Conservation (phyloP, 2,113 vertebrate species). For the zebrafish (Danio rerio) region DNA sequence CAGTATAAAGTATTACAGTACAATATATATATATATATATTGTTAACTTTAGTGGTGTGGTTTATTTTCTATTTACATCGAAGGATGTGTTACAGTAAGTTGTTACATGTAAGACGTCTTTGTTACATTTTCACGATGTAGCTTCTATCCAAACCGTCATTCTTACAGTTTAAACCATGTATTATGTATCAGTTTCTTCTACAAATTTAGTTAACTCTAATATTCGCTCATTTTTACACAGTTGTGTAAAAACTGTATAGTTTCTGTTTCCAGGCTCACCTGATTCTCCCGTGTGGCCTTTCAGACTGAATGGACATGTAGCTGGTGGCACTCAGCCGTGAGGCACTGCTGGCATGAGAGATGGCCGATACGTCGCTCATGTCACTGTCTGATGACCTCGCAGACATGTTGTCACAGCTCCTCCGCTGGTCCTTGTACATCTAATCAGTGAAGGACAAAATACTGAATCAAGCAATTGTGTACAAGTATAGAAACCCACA, state of each 20-base stretch:
- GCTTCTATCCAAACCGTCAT: no score
- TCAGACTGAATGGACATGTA: conserved; percentile 99
- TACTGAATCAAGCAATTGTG: no score
- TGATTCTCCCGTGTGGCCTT: conserved; percentile 88
- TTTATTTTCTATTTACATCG: no score
- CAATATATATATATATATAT: no score
- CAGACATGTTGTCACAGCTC: conserved; percentile 95
- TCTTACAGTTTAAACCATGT: not conserved
- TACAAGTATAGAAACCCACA: no score
- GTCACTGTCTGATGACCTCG: conserved; percentile 96
- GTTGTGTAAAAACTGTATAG: not conserved
- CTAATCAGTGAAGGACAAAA: conserved; percentile 48
- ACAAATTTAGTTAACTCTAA: not conserved
- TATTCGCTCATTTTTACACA: not conserved
- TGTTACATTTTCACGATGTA: no score
- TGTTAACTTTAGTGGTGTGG: no score
- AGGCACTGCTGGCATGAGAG: conserved; percentile 97
- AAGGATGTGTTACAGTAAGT: no score
- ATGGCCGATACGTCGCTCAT: conserved; percentile 94
- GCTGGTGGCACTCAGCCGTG: conserved; percentile 97
- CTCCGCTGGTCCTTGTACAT: conserved; percentile 91
- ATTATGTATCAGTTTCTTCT: not conserved
- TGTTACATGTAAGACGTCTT: no score
- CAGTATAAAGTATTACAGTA: no score
- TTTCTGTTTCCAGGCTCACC: conserved; percentile 77